Evolutionary conservation across 2,888 invertebrate species (phyloP).

Genomic region (Dioctria linearis): DNA sequence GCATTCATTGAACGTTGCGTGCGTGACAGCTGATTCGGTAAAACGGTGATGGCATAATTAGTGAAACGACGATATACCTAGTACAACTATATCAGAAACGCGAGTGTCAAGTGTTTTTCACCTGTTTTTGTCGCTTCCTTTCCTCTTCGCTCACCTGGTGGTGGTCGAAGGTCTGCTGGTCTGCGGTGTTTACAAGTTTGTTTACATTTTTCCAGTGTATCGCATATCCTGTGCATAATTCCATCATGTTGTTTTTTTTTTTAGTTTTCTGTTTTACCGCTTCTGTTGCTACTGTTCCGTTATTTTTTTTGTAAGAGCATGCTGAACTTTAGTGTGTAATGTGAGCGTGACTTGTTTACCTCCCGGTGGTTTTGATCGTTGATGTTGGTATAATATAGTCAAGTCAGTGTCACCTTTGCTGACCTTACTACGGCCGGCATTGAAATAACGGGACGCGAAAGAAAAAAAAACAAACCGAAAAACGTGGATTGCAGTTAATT

Average conservation of each 20-base stretch:
- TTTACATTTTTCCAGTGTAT: slow-evolving; percentile 51
- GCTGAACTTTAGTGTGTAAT: slow-evolving; percentile 14
- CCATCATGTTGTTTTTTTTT: slow-evolving; percentile 3
- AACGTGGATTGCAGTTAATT: slow-evolving; percentile 10
- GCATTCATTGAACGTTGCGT: slow-evolving; percentile 23
- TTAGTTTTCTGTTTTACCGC: not conserved
- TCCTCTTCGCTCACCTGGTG: slow-evolving; percentile 19
- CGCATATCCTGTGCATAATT: slow-evolving; percentile 38
- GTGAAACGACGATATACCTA: slow-evolving; percentile 31
- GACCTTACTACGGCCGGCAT: not conserved
- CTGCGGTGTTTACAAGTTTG: slow-evolving; percentile 47
- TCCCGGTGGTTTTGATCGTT: not conserved
- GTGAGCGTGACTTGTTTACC: slow-evolving; percentile 39
- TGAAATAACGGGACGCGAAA: not conserved
- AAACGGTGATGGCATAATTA: slow-evolving; percentile 48
- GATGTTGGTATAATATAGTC: too few relatives aligned
- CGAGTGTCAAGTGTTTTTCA: slow-evolving; percentile 52
- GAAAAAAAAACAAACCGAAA: not conserved
- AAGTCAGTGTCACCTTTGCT: not conserved
- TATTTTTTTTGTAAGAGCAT: not conserved
- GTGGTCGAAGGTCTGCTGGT: not conserved
- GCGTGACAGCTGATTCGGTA: slow-evolving; percentile 44
- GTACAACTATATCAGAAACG: not conserved
- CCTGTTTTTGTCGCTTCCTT: slow-evolving; percentile 8
- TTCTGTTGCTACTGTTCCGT: not conserved